phyloP scores from a whole-genome alignment of 2,113 vertebrate genomes.

The Ginglymostoma cirratum region DNA sequence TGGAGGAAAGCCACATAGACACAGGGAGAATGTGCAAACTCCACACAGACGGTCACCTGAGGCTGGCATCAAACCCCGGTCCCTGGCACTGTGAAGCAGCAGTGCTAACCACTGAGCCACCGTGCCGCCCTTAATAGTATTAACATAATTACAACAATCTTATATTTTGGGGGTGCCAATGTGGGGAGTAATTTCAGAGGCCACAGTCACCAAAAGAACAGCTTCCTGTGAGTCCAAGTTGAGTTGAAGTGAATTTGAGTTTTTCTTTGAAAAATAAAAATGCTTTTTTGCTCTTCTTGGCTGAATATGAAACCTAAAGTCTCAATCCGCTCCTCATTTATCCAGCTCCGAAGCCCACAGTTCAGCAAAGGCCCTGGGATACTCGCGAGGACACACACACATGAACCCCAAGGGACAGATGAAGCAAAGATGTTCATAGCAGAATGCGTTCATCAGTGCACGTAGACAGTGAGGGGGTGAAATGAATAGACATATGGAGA shows the following conservation, averaged over 20 bases:
- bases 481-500: not conserved
- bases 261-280: not conserved
- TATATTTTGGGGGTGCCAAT: not conserved
- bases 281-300: not conserved
- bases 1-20: too few relatives aligned
- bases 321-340: not conserved
- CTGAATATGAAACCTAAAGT: not conserved
- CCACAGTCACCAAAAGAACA: not conserved
- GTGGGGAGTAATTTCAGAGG: not conserved
- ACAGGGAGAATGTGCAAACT: too few relatives aligned
- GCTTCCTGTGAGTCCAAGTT: not conserved
- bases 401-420: not conserved
- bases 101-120: too few relatives aligned
- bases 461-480: not conserved
- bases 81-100: too few relatives aligned
- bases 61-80: too few relatives aligned
- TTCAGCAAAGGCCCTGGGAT: not conserved
- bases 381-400: not conserved
- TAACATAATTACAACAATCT: too few relatives aligned
- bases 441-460: not conserved
- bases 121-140: too few relatives aligned
- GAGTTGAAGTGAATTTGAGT: conserved; percentile 1
- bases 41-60: too few relatives aligned
- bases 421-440: not conserved
- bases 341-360: not conserved